Base-by-base conservation (phyloP, 64 coral and sea anemone genomes). In the Dendrophyllia cribrosa region DNA sequence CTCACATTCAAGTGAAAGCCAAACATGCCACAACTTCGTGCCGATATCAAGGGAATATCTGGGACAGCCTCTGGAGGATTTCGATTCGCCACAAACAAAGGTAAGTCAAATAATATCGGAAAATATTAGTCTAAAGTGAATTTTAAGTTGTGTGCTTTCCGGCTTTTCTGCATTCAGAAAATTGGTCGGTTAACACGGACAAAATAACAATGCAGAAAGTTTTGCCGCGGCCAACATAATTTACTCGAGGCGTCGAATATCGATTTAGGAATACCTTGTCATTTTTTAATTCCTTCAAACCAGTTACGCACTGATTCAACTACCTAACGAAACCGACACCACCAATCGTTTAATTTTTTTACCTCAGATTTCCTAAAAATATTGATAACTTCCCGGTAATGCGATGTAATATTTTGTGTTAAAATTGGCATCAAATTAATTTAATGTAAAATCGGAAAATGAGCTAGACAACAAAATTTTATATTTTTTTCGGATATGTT, bases 91-190 rank as follows among this genome's bases (percentile, higher is more conserved):
- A 0, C 34, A 76, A 51, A 93, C 63, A 76, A 93, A 93, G 13
- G 91, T 93, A 93, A 93, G 91, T 93, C 80, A 66, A 84, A 66
- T 66, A 84, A 84, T 66, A 51, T 84, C 61, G 43, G 19, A 64
- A 82, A 68, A 84, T 68, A 84, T 84, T 84, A 7, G 45, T 68
- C 44, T 84, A 23, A 67, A 12, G 10, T n/a, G 43, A 84, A 50
- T 7, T 43, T 62, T 82, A 63, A 82, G 15, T 46, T 63, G 59
- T 64, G 44, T 48, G 15, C 34, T 68, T 84, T 67, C 62, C n/a
- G 45, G 60, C 62, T 67, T 75, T 13, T 61, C 12, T 46, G 14
- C 13, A 9, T 79, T 5, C 58, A 61, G 55, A 81, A 61, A 61
- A 62, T 81, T 13, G 6, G 26, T 61, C 77, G 17, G 9, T 84